A percentile compares a stretch with the other conserved stretches of the same genome.
phyloP scores from a whole-genome alignment of 2,888 invertebrate genomes.

The Incurvaria masculella region DNA sequence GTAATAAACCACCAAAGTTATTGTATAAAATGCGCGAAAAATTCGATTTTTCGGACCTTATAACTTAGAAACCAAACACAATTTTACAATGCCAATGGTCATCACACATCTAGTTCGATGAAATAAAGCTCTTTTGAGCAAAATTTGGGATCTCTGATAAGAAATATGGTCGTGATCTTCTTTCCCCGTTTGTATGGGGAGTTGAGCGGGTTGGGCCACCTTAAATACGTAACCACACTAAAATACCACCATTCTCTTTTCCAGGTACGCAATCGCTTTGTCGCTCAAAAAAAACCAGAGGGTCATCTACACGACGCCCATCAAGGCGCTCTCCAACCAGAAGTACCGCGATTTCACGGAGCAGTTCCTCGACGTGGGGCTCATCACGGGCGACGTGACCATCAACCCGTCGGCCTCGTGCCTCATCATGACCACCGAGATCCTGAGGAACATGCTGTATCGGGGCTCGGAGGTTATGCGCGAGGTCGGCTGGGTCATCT shows the following conservation, averaged over 20 bases:
- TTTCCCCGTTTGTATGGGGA: too few relatives aligned
- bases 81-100: too few relatives aligned
- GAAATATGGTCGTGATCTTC: too few relatives aligned
- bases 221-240: not conserved
- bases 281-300: conserved; percentile 92
- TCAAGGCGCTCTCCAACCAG: conserved; percentile 98
- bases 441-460: conserved; percentile 97
- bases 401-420: conserved; percentile 98
- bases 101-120: too few relatives aligned
- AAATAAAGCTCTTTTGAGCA: too few relatives aligned
- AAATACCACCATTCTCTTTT: conserved; percentile 7
- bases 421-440: conserved; percentile 99
- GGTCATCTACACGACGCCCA: conserved; percentile 99
- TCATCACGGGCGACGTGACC: conserved; percentile 98
- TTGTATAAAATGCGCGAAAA: too few relatives aligned
- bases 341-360: conserved; percentile 98
- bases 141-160: too few relatives aligned
- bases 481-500: conserved; percentile 99
- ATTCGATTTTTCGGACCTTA: too few relatives aligned
- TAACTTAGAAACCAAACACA: too few relatives aligned
- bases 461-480: conserved; percentile 98
- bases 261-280: conserved; percentile 90
- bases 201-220: too few relatives aligned
- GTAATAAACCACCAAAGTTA: too few relatives aligned
- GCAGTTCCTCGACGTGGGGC: conserved; percentile 96